Conservation (phyloP, 1,140 invertebrate species). For the Helicoverpa armigera region DNA sequence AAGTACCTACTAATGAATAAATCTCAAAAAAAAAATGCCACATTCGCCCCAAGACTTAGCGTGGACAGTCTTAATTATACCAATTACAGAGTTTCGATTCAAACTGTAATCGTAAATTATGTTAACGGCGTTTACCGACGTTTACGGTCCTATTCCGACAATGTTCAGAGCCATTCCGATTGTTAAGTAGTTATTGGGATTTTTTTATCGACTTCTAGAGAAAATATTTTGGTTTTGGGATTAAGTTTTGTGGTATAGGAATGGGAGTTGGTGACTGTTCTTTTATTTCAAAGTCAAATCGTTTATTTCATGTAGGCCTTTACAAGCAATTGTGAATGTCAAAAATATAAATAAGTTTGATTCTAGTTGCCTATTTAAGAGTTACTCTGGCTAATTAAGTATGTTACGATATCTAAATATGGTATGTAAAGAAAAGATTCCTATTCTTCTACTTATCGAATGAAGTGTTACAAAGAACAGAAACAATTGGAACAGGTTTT, state of each 20-base stretch:
- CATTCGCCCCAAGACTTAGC: neutral
- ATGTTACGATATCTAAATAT: too few relatives aligned
- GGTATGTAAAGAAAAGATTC: too few relatives aligned
- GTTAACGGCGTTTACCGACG: constrained; percentile 10
- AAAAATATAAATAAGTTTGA: too few relatives aligned
- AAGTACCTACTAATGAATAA: too few relatives aligned
- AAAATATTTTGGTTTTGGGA: constrained; percentile 23
- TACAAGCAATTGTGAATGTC: too few relatives aligned
- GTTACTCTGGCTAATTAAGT: too few relatives aligned
- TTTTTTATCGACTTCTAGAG: neutral
- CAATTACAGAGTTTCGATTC: constrained; percentile 26
- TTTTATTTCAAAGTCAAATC: too few relatives aligned
- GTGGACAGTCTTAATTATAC: constrained; percentile 29
- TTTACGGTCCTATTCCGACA: constrained; percentile 1
- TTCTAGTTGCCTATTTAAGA: too few relatives aligned
- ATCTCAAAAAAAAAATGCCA: neutral
- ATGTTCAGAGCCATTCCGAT: constrained; percentile 27
- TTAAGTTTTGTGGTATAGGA: neutral
- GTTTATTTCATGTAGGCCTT: too few relatives aligned
- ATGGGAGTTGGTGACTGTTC: neutral
- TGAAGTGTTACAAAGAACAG: too few relatives aligned
- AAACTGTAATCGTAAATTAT: neutral
- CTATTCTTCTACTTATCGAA: too few relatives aligned
- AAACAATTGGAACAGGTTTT: too few relatives aligned
- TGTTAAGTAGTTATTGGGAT: constrained; percentile 32